Evolutionary conservation across 2,113 vertebrate genomes (phyloP).

Genomic region (Panthera tigris): DNA sequence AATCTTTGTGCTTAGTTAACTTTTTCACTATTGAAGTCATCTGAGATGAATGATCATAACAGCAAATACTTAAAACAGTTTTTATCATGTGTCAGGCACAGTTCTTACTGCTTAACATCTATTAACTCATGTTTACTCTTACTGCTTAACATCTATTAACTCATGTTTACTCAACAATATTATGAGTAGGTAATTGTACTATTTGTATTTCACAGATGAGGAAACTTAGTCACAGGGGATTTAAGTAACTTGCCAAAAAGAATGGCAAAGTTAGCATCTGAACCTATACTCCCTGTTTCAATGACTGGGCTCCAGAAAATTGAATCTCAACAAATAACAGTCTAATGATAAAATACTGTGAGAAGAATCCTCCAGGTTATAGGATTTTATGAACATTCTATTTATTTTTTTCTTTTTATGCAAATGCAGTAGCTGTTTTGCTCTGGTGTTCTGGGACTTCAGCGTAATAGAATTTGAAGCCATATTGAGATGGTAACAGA

Average conservation of each 20-base stretch:
- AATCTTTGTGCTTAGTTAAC: not conserved
- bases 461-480: slow-evolving; percentile 18
- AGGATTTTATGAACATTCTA: not conserved
- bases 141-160: not conserved
- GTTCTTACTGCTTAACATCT: not conserved
- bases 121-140: not conserved
- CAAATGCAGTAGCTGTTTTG: not conserved
- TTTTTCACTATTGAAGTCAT: slow-evolving; percentile 28
- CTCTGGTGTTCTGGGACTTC: not conserved
- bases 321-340: not conserved
- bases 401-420: not conserved
- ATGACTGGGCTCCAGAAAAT: not conserved
- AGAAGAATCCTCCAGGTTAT: not conserved
- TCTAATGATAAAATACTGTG: not conserved
- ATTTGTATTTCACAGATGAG: not conserved
- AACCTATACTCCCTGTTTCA: not conserved
- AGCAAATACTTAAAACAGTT: not conserved
- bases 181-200: not conserved
- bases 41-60: not conserved
- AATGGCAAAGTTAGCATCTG: not conserved
- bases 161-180: not conserved
- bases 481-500: not conserved
- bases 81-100: not conserved
- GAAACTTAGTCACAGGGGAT: not conserved
- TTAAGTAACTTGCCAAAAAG: slow-evolving; percentile 1